Conservation (phyloP, 2,113 vertebrate species). For the Pterocles orientalis region DNA sequence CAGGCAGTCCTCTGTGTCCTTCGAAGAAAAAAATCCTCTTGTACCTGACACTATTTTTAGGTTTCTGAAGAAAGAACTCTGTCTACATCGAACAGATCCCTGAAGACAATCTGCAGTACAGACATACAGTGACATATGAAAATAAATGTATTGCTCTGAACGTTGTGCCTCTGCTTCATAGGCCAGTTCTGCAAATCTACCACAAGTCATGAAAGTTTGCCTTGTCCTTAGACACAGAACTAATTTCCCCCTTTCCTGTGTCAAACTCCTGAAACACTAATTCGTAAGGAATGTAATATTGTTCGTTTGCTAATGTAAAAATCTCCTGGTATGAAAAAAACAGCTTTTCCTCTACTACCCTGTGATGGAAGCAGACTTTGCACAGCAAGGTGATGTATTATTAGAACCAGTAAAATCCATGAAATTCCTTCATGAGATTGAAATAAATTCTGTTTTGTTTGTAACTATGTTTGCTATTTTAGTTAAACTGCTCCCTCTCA, state of each 20-base stretch:
- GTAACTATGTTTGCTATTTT: conserved; percentile 47
- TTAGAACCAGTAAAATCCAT: neutral
- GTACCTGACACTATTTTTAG: neutral
- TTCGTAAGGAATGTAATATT: neutral
- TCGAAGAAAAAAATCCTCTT: neutral
- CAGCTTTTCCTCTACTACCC: conserved; percentile 17
- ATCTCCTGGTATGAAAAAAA: neutral
- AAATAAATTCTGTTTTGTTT: conserved; percentile 47
- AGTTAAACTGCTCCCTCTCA: conserved; percentile 18
- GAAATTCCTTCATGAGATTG: conserved; percentile 29
- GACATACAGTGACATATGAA: neutral
- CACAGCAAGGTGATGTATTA: conserved; percentile 44
- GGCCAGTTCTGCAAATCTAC: neutral
- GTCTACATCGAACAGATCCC: neutral
- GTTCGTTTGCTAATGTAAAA: conserved; percentile 4
- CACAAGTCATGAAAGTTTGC: neutral
- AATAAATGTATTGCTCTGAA: neutral
- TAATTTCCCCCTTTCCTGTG: neutral
- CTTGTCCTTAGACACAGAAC: neutral
- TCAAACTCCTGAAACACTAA: neutral
- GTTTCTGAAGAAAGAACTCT: conserved; percentile 1
- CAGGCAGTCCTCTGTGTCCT: neutral
- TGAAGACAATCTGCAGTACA: neutral
- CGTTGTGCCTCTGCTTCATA: neutral
- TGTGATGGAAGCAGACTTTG: conserved; percentile 8